A percentile compares a stretch with the other conserved stretches of the same genome.
Evolutionary conservation across 2,797 vertebrate genomes (phyloP).

Genomic region (Clangula hyemalis): DNA sequence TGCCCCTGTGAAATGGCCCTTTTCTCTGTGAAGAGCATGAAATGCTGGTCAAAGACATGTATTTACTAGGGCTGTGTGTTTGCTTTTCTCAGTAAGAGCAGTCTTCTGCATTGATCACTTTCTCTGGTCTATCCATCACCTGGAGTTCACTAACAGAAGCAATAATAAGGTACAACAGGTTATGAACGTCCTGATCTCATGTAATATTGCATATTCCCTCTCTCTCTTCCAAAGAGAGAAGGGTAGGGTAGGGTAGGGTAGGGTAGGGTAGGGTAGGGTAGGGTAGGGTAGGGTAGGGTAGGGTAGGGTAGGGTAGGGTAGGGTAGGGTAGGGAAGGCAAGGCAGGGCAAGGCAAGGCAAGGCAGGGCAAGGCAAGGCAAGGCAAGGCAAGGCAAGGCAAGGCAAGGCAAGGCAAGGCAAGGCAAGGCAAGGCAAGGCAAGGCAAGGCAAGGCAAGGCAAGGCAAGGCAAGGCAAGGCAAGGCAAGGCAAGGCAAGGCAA

Average conservation of each 20-base stretch:
- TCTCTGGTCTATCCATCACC: neutral
- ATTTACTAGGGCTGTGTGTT: rapidly evolving
- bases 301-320: neutral
- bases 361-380: too few species aligned
- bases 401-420: too few species aligned
- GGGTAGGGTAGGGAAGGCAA: too few species aligned
- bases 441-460: too few species aligned
- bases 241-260: neutral
- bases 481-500: neutral
- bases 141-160: neutral
- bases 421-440: too few species aligned
- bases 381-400: too few species aligned
- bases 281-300: neutral
- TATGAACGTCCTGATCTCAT: neutral
- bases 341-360: too few species aligned
- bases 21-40: neutral
- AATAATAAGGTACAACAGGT: neutral
- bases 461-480: neutral
- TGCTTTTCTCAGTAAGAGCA: neutral
- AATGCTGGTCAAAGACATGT: neutral
- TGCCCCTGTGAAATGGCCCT: neutral
- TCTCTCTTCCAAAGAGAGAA: neutral
- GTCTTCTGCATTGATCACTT: neutral
- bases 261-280: neutral
- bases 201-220: neutral